Percentiles rank a stretch among this genome's conserved stretches.
Conservation (phyloP, 2,797 vertebrate genomes). For the Sebastes alutus region DNA sequence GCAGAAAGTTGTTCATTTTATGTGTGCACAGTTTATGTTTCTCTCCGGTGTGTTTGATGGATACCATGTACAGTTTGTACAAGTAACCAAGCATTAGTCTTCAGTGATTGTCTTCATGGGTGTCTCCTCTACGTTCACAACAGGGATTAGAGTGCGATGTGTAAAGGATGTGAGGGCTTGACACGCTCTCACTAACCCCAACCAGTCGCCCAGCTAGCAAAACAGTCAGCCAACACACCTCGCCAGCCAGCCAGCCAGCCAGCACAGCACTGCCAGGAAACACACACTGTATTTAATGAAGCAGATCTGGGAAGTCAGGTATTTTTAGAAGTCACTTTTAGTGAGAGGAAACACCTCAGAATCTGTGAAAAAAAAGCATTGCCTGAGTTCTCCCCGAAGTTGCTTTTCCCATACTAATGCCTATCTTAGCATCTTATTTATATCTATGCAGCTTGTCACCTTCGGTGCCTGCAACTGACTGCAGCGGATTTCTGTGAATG, state of each 20-base stretch:
- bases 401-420: conserved; percentile 30
- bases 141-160: conserved; percentile 7
- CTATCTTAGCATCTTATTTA: conserved; percentile 1
- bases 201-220: conserved; percentile 53
- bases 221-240: conserved; percentile 46
- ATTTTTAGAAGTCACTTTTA: conserved; percentile 78
- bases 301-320: conserved; percentile 76
- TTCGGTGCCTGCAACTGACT: neutral
- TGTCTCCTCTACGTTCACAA: conserved; percentile 15
- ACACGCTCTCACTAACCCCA: conserved; percentile 41
- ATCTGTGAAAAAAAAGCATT: conserved; percentile 32
- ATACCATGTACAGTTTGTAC: neutral
- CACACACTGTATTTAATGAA: conserved; percentile 75
- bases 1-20: conserved; percentile 33
- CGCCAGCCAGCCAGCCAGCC: conserved; percentile 25
- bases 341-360: conserved; percentile 71
- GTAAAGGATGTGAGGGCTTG: conserved; percentile 18
- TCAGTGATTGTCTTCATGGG: neutral
- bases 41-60: neutral
- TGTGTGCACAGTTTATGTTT: conserved; percentile 5
- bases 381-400: conserved; percentile 27
- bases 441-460: conserved; percentile 3
- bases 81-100: neutral
- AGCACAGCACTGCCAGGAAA: conserved; percentile 73
- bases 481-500: conserved; percentile 18